Evolutionary conservation across 2,113 vertebrate genomes (phyloP).

Genomic region (Lonchura striata): DNA sequence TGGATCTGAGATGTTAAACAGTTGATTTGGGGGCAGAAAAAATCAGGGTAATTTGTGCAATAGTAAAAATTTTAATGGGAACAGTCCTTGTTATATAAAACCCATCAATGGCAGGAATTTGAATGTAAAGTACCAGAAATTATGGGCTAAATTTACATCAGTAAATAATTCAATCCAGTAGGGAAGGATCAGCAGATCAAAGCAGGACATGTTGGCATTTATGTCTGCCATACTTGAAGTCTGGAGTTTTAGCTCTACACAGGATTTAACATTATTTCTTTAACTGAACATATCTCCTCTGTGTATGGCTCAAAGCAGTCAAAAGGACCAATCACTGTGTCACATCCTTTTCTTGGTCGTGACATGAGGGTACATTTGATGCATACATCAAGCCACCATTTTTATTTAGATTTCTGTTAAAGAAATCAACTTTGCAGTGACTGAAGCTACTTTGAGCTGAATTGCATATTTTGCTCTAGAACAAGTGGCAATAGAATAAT

Average conservation of each 20-base stretch:
- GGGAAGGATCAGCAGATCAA: background rate
- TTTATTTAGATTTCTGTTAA: background rate
- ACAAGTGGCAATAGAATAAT: background rate
- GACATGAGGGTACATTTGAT: background rate
- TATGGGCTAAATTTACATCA: background rate
- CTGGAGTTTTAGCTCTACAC: background rate
- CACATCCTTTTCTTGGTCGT: accelerated
- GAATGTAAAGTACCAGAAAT: background rate
- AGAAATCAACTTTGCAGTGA: background rate
- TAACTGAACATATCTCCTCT: background rate
- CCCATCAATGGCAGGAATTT: background rate
- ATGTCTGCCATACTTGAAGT: background rate
- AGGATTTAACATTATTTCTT: background rate
- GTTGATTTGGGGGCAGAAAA: background rate
- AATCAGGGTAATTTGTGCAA: background rate
- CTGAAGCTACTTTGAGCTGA: background rate
- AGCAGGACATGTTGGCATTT: background rate
- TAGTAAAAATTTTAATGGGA: background rate
- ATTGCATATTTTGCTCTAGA: background rate
- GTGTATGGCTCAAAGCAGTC: background rate
- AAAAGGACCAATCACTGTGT: background rate
- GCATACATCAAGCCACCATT: background rate
- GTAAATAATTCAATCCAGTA: background rate
- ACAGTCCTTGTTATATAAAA: background rate
- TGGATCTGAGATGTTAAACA: background rate